phyloP scores from a whole-genome alignment of 2,113 vertebrate species.

The Cheilinus undulatus region DNA sequence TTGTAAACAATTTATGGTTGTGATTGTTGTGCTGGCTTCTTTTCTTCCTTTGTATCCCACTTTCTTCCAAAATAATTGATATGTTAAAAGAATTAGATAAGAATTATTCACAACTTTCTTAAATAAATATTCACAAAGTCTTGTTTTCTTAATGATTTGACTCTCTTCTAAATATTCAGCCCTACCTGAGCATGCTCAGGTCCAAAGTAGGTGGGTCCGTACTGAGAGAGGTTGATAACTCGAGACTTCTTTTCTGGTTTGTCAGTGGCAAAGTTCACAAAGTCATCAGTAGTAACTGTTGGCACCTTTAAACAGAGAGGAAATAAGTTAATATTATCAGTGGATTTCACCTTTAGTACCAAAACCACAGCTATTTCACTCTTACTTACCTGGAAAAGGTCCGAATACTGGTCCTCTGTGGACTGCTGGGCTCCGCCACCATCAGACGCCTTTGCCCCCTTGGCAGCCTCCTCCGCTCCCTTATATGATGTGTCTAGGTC shows the following conservation, averaged over 20 bases:
- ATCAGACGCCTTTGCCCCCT: constrained; percentile 84
- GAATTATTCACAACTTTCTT: too few species aligned
- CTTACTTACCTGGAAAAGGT: constrained; percentile 90
- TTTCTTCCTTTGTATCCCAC: too few species aligned
- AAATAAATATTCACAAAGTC: neutral
- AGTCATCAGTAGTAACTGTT: constrained; percentile 93
- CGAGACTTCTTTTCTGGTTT: constrained; percentile 94
- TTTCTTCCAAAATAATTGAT: too few species aligned
- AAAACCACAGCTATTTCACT: neutral
- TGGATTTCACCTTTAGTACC: neutral
- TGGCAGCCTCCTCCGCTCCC: constrained; percentile 87
- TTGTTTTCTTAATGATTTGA: neutral
- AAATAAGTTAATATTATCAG: neutral
- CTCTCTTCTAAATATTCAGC: neutral
- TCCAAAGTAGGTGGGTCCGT: constrained; percentile 95
- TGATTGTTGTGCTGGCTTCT: too few species aligned
- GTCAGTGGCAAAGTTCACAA: constrained; percentile 92
- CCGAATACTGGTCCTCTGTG: constrained; percentile 91
- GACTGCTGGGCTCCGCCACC: constrained; percentile 80
- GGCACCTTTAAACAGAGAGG: constrained; percentile 73
- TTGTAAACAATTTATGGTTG: too few species aligned
- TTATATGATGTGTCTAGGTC: constrained; percentile 93
- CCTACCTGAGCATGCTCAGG: constrained; percentile 91
- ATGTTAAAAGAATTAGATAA: too few species aligned
- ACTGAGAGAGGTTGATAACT: constrained; percentile 97